Evolutionary conservation across 1,140 invertebrate species (phyloP).

Genomic region (Drosophila elegans): DNA sequence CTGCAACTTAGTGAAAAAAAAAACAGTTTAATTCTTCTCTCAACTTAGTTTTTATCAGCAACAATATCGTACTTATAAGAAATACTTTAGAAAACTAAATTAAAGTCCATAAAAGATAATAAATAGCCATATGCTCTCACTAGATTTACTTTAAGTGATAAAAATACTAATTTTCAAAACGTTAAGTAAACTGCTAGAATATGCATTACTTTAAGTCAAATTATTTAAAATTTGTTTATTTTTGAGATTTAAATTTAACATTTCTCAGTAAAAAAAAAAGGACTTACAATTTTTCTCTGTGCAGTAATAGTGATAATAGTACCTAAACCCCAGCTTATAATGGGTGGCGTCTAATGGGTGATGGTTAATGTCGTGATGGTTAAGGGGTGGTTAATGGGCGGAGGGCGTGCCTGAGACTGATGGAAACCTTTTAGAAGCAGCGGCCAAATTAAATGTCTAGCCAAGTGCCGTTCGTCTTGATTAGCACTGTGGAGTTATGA

Average conservation of each 20-base stretch:
- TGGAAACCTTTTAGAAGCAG: slow-evolving; percentile 76
- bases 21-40: neutral
- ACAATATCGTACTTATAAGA: too few relatives aligned
- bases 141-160: too few relatives aligned
- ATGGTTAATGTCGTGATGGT: slow-evolving; percentile 6
- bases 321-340: slow-evolving; percentile 43
- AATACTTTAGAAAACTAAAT: too few relatives aligned
- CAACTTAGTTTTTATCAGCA: too few relatives aligned
- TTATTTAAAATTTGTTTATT: too few relatives aligned
- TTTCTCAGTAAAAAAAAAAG: too few relatives aligned
- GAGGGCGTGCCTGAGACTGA: slow-evolving; percentile 55
- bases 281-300: neutral
- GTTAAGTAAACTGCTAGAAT: too few relatives aligned
- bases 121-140: too few relatives aligned
- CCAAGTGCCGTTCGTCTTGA: slow-evolving; percentile 59
- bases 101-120: too few relatives aligned
- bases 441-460: slow-evolving; percentile 75
- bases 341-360: slow-evolving; percentile 35
- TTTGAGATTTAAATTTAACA: too few relatives aligned
- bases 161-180: too few relatives aligned
- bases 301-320: slow-evolving; percentile 21
- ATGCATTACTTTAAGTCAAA: neutral
- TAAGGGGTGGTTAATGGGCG: slow-evolving; percentile 25
- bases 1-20: neutral
- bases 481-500: slow-evolving; percentile 32